phyloP scores from a whole-genome alignment of 2,797 vertebrate species.

The Anas bernieri region DNA sequence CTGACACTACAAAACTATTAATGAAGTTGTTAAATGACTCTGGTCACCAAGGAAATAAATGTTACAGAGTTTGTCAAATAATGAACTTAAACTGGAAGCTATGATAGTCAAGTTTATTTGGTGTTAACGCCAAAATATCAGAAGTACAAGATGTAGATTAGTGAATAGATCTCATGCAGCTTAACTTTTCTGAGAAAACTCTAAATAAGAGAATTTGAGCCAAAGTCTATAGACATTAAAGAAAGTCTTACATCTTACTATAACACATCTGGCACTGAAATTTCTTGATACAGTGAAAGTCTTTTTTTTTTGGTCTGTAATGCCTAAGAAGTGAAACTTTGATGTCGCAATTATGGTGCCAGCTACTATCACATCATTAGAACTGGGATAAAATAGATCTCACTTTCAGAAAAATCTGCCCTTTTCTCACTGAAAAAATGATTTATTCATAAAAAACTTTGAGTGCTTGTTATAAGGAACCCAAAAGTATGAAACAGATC shows the following conservation, averaged over 20 bases:
- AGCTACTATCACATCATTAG: background rate
- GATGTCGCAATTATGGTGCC: background rate
- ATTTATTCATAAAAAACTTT: background rate
- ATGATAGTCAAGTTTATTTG: background rate
- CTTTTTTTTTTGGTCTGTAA: background rate
- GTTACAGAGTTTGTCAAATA: background rate
- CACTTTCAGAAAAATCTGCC: background rate
- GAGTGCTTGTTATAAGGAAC: background rate
- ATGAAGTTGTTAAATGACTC: background rate
- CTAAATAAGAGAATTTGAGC: background rate
- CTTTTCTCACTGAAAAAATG: background rate
- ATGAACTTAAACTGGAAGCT: background rate
- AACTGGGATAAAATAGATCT: background rate
- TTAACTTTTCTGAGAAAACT: background rate
- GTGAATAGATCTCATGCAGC: background rate
- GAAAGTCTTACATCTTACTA: background rate
- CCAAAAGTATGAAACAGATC: background rate
- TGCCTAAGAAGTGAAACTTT: background rate
- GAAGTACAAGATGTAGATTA: background rate
- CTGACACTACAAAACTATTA: background rate
- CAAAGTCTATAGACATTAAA: background rate
- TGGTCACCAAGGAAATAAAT: background rate
- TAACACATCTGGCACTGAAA: background rate
- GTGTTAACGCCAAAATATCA: background rate
- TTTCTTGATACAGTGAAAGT: background rate